A percentile compares a stretch with the other conserved stretches of the same genome.
These are phyloP conservation scores for Oxyura jamaicensis DNA, from an alignment of 2,113 vertebrate genomes.

Conservation along the genomic window DNA sequence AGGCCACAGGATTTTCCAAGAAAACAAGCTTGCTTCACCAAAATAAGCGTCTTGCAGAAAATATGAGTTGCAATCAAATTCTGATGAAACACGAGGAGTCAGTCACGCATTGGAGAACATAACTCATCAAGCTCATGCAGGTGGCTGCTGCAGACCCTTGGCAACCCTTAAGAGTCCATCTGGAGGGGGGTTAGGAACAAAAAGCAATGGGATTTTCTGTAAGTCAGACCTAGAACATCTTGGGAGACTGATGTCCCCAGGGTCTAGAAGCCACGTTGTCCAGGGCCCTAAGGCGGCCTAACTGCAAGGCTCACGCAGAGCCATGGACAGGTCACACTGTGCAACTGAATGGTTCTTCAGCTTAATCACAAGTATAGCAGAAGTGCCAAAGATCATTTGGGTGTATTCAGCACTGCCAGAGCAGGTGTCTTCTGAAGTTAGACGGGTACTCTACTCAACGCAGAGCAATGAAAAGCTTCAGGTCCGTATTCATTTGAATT, in stretches of 20 bases:
- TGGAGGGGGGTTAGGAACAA: not conserved
- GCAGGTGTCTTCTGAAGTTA: not conserved
- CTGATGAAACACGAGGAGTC: not conserved
- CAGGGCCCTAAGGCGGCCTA: not conserved
- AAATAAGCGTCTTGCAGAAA: not conserved
- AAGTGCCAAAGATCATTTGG: not conserved
- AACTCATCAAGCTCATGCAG: not conserved
- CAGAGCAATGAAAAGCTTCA: not conserved
- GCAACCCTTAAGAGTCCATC: not conserved
- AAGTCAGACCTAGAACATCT: not conserved
- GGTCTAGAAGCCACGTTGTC: not conserved
- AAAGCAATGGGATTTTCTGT: not conserved
- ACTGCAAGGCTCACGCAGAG: not conserved
- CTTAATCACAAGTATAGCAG: fast-evolving
- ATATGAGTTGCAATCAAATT: not conserved
- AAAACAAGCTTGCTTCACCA: not conserved
- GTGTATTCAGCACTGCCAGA: not conserved
- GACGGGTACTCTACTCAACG: fast-evolving
- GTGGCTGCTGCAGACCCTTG: not conserved
- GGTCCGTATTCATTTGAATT: not conserved
- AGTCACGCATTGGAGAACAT: not conserved
- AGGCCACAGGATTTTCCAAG: not conserved
- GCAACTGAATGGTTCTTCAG: fast-evolving
- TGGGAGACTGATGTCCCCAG: not conserved
- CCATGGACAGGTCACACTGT: fast-evolving